A percentile compares a stretch with the other conserved stretches of the same genome.
phyloP scores from a whole-genome alignment of 1,140 invertebrate genomes.

The Heliconius eleuchia region DNA sequence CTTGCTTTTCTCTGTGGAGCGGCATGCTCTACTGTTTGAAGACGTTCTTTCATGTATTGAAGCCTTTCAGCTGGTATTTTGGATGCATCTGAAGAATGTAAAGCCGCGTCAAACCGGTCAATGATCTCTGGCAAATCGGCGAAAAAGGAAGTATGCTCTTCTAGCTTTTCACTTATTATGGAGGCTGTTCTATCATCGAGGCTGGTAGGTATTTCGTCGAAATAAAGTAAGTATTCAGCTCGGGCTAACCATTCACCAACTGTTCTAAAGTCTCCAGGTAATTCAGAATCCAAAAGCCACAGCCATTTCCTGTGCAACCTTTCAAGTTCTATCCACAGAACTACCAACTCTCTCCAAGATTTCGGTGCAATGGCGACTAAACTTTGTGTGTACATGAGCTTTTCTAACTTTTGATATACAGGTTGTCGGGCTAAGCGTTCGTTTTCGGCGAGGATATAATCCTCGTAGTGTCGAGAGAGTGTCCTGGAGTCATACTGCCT shows the following conservation, averaged over 20 bases:
- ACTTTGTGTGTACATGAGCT: slow-evolving; percentile 88
- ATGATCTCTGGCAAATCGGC: slow-evolving; percentile 89
- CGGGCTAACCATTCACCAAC: slow-evolving; percentile 94
- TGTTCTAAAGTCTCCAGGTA: slow-evolving; percentile 91
- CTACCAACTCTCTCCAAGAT: slow-evolving; percentile 89
- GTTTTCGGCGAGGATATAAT: slow-evolving; percentile 86
- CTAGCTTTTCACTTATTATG: slow-evolving; percentile 92
- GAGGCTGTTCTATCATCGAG: slow-evolving; percentile 94
- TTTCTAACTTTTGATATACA: slow-evolving; percentile 87
- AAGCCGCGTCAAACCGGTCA: slow-evolving; percentile 88
- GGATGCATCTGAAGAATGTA: slow-evolving; percentile 82
- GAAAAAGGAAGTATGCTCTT: slow-evolving; percentile 95
- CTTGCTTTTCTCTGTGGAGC: slow-evolving; percentile 89
- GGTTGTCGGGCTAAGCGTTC: slow-evolving; percentile 87
- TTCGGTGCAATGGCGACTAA: slow-evolving; percentile 89
- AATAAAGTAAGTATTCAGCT: slow-evolving; percentile 91
- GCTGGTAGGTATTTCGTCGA: slow-evolving; percentile 90
- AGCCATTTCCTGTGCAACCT: slow-evolving; percentile 91
- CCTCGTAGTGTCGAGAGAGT: slow-evolving; percentile 85
- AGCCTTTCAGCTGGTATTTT: slow-evolving; percentile 90
- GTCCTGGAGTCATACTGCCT: slow-evolving; percentile 86
- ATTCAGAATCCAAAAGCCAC: slow-evolving; percentile 90
- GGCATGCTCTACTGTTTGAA: slow-evolving; percentile 86
- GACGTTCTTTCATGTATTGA: slow-evolving; percentile 88
- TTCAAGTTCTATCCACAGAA: slow-evolving; percentile 89